These are phyloP conservation scores for Ceratitis capitata DNA, from an alignment of 1,140 invertebrate species.

Conservation along the genomic window DNA sequence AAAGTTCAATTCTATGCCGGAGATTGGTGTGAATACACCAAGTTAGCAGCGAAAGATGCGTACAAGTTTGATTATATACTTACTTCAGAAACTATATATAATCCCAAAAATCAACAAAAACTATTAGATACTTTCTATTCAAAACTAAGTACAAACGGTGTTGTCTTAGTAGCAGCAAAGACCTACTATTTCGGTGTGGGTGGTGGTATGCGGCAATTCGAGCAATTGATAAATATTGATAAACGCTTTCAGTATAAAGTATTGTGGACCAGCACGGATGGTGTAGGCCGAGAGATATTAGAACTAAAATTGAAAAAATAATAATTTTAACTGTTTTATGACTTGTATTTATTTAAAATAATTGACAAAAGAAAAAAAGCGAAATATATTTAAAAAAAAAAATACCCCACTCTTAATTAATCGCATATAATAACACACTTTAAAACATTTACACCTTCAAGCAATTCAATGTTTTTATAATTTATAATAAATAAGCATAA, in stretches of 20 bases:
- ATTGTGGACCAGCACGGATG: constrained; percentile 65
- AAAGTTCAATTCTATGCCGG: constrained; percentile 79
- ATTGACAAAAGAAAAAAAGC: no score
- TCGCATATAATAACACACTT: no score
- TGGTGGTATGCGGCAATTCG: constrained; percentile 80
- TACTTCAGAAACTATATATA: constrained; percentile 92
- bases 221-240: constrained; percentile 70
- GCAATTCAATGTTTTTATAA: no score
- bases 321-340: constrained; percentile 15
- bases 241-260: constrained; percentile 68
- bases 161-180: constrained; percentile 82
- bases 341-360: no score
- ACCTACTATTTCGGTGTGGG: constrained; percentile 91
- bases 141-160: constrained; percentile 74
- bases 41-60: constrained; percentile 57
- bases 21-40: constrained; percentile 78
- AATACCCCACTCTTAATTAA: no score
- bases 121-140: constrained; percentile 75
- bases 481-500: no score
- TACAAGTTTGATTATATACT: constrained; percentile 84
- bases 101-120: constrained; percentile 80
- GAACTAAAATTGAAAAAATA: constrained; percentile 32
- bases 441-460: no score
- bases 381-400: no score
- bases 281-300: constrained; percentile 41